Evolutionary conservation across 2,113 vertebrate species (phyloP).

Genomic region (Brachirus orientalis): DNA sequence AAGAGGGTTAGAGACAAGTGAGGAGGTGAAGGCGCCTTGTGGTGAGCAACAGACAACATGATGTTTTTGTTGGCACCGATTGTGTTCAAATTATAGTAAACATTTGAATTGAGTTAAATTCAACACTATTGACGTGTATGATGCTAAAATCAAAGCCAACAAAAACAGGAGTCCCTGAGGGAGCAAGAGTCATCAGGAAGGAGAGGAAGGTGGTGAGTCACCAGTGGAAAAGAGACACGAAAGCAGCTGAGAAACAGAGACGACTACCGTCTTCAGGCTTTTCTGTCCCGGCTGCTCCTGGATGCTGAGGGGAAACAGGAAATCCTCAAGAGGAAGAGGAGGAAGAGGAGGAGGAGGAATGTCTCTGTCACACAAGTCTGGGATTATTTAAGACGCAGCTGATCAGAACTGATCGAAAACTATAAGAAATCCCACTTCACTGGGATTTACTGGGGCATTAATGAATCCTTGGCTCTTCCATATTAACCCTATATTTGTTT

Average conservation of each 20-base stretch:
- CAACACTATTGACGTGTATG: too few species aligned
- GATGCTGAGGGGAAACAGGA: constrained; percentile 10
- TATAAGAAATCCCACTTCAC: too few species aligned
- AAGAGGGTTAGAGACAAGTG: background rate
- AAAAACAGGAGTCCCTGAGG: constrained; percentile 61
- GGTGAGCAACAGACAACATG: constrained; percentile 10
- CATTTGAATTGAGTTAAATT: too few species aligned
- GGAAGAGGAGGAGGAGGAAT: constrained; percentile 41
- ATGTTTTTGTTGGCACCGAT: constrained; percentile 66
- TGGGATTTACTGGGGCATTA: too few species aligned
- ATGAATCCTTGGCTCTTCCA: too few species aligned
- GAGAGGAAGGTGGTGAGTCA: constrained; percentile 5
- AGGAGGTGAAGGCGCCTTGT: background rate
- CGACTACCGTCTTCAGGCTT: background rate
- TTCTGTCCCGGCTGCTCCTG: constrained; percentile 2
- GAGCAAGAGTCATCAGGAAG: constrained; percentile 37
- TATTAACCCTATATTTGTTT: too few species aligned
- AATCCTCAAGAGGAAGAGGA: constrained; percentile 3
- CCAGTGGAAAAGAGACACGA: background rate
- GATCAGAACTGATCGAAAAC: too few species aligned
- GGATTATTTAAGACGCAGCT: too few species aligned
- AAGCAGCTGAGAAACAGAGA: constrained; percentile 39
- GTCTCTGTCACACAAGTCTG: too few species aligned
- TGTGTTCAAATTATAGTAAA: background rate
- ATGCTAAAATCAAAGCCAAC: constrained; percentile 44